Conservation (phyloP, 2,888 invertebrate genomes). For the Amphipoea lucens region DNA sequence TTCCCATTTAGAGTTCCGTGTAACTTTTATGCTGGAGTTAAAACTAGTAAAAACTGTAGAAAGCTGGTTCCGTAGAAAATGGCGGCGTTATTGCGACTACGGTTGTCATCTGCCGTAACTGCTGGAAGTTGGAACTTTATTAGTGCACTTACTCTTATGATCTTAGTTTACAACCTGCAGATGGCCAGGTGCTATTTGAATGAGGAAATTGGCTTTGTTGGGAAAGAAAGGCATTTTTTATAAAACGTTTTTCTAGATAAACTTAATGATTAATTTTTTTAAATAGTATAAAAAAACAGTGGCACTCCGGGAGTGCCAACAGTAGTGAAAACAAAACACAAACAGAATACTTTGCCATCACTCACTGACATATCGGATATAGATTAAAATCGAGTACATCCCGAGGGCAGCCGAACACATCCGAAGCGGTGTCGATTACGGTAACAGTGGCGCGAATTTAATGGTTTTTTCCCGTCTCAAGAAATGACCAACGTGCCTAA, state of each 20-base stretch:
- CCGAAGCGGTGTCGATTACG: too few relatives aligned
- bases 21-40: slow-evolving; percentile 51
- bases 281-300: neutral
- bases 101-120: slow-evolving; percentile 56
- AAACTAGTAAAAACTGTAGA: slow-evolving; percentile 54
- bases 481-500: too few relatives aligned
- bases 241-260: neutral
- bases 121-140: slow-evolving; percentile 55
- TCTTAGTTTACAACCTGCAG: slow-evolving; percentile 57
- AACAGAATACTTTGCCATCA: too few relatives aligned
- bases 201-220: slow-evolving; percentile 47
- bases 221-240: neutral
- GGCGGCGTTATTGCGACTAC: slow-evolving; percentile 55
- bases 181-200: slow-evolving; percentile 55
- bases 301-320: too few relatives aligned
- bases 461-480: too few relatives aligned
- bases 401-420: too few relatives aligned
- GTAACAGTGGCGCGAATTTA: too few relatives aligned
- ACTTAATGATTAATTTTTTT: neutral
- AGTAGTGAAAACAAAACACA: too few relatives aligned
- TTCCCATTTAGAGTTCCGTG: slow-evolving; percentile 45
- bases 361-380: too few relatives aligned
- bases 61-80: slow-evolving; percentile 57
- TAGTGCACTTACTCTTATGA: slow-evolving; percentile 62
- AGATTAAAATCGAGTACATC: too few relatives aligned